Evolutionary conservation across 2,888 invertebrate species (phyloP), one percentile per base, ranked within the genome.

Genomic region (Hypsopygia costalis): DNA sequence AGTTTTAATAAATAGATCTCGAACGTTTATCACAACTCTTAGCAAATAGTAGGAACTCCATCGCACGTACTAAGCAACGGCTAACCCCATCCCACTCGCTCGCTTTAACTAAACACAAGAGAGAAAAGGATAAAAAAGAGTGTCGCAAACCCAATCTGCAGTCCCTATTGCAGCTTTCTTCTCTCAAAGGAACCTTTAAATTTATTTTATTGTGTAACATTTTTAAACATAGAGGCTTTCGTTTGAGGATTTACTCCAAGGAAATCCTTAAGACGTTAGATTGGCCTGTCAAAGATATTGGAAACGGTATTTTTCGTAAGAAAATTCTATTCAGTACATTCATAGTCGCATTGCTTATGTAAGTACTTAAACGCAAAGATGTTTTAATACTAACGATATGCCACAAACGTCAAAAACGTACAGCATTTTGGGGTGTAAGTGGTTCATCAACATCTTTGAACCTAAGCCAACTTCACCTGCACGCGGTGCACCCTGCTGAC

Each of bases 151-250:
- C 34, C 32, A 33, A 39, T 33, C 33, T 25, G 46, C 45, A 33
- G 36, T 41, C 46, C 47, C 46, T 52, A 51, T 47, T 47, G 35
- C 39, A 43, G 48, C 51, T 39, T 40, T 41, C 16, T 16, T 16
- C 16, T 16, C 49, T 46, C 49, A 49, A 55, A 55, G 51, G 54
- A 55, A 46, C 48, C 43, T 46, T 36, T 41, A 56, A 55, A 56
- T 56, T 50, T 49, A 46, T 51, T 34, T 40, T 33, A 37, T 31
- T 31, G 36, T 31, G 28, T 10, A 32, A 39, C 33, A 39, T 11
- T 39, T 33, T 33, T 28, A 20, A 27, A 32, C 25, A 12, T 11
- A 36, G 21, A 11, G 11, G 34, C 11, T 12, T n/a, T 25, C 21
- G 34, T 22, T 11, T 11, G 7, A 11, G 20, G 20, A 8, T 36